Base-by-base conservation (phyloP, 2,888 invertebrate genomes). In the Tubulanus polymorphus region DNA sequence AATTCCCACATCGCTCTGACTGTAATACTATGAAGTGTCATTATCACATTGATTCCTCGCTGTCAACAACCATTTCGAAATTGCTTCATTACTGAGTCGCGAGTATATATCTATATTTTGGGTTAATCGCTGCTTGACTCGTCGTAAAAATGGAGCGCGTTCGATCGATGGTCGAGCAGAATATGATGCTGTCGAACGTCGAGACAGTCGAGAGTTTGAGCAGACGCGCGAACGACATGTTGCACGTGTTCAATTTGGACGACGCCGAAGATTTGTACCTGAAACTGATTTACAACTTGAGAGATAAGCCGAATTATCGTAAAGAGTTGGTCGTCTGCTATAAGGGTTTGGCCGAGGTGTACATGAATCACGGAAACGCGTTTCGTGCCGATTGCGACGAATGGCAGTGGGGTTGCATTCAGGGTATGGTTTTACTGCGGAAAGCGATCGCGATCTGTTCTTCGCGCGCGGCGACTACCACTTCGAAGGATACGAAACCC, bases 191-290 rank as follows among this genome's bases (percentile, higher is more conserved):
- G 6, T 41, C 41, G 6, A 41, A 41, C 20, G 18, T 41, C 15
- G 41, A 41, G 20, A 20, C 41, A 23, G 23, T 41, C 41, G 41
- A 41, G 41, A 23, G 20, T 23, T 8, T 41, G 18, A 41, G 20
- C 20, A 41, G 23, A 20, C 41, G 23, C 18, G 41, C 41, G 23
- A 18, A 20, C 15, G 41, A 41, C 23, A 20, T 23, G 15, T 41
- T 41, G 5, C 18, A 41, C 23, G 20, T 18, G 6, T 20, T 41
- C 20, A 18, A 15, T 5, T 23, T 41, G 20, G 18, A 18, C 18
- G 41, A 41, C 41, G 41, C 41, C 3, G 41, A 41, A 23, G 41
- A 41, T 41, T 15, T 41, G 15, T 41, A 41, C 23, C 41, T 41
- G 5, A 41, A 23, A 15, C 23, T 41, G 41, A 41, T 41, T 3